Evolutionary conservation across 92 coral and sea anemone genomes (phyloP).

Genomic region (Isaurus tuberculatus): DNA sequence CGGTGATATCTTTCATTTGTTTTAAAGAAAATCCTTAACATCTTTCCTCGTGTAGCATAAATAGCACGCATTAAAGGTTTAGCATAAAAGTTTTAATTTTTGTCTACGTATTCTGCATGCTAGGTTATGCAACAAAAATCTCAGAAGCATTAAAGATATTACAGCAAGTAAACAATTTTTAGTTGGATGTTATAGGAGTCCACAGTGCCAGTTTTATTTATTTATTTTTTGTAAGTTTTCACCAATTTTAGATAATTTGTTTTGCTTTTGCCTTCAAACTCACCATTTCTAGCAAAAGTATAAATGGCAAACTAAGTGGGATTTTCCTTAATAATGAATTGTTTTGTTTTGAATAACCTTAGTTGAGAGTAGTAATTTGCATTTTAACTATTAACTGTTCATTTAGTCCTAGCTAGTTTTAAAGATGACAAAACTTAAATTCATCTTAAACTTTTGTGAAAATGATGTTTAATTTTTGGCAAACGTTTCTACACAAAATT

Average conservation of each 20-base stretch:
- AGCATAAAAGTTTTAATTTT: background rate
- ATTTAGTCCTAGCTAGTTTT: background rate
- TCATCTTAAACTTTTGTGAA: background rate
- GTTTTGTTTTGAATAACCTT: slow-evolving; percentile 29
- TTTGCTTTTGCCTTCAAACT: background rate
- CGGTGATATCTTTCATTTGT: background rate
- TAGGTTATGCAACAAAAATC: slow-evolving; percentile 9
- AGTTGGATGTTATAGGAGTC: background rate
- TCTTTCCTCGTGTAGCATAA: slow-evolving; percentile 1
- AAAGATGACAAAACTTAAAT: background rate
- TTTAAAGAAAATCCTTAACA: slow-evolving; percentile 1
- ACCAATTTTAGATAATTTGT: background rate
- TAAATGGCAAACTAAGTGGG: background rate
- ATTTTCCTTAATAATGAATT: background rate
- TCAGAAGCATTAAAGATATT: background rate
- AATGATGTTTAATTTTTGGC: background rate
- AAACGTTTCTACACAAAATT: background rate
- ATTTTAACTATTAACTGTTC: slow-evolving; percentile 37
- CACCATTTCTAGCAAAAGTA: background rate
- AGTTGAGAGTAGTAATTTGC: slow-evolving; percentile 27
- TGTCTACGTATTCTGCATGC: background rate
- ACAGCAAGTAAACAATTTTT: background rate
- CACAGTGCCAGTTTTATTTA: background rate
- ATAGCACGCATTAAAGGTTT: slow-evolving; percentile 11
- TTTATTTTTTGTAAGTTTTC: background rate